Evolutionary conservation across 2,113 vertebrate species (phyloP), one percentile per base, ranked within the genome.

Genomic region (Mionectes macconnelli): DNA sequence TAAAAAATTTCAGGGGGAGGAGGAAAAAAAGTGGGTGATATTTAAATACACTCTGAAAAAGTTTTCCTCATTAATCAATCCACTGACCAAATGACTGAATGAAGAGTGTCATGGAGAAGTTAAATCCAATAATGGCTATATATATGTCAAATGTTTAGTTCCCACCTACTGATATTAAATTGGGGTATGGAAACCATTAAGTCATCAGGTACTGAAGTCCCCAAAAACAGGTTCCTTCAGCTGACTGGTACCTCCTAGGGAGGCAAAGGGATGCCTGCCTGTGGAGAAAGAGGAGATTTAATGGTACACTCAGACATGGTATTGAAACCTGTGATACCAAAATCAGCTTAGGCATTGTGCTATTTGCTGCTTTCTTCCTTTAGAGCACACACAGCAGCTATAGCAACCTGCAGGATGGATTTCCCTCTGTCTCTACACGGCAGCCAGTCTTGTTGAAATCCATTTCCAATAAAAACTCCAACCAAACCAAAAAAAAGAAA

Each of bases 231-330:
- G 6, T 7, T 59, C 12, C 30, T 55, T 63, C 73, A 80, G 20
- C 23, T 81, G 47, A 25, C 8, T 55, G 59, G 53, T 30, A 52
- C 18, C 16, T 91, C n/a, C 47, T 47, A 33, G 33, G 35, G 5
- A 50, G 17, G 18, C 35, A 68, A 52, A 87, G 40, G 14, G 18
- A 24, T 28, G 8, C n/a, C 37, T 7, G 45, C 1, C 25, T 44
- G 17, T 9, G 66, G 56, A 72, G n/a, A 76, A 76, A 76, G 33
- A 50, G 23, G 14, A 37, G 6, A 10, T 60, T 60, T 39, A 66
- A n/a, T 25, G 12, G 33, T 42, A 45, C n/a, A 25, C 5, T 10
- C 19, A 49, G 37, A 4, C 56, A 42, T 28, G 1, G 0, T 15
- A 49, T 0, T 62, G 45, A 37, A 91, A 78, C 6, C 11, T 44